Percentiles rank a stretch among this genome's conserved stretches.
phyloP scores from a whole-genome alignment of 1,140 invertebrate genomes.

The Scaptomyza graminum region DNA sequence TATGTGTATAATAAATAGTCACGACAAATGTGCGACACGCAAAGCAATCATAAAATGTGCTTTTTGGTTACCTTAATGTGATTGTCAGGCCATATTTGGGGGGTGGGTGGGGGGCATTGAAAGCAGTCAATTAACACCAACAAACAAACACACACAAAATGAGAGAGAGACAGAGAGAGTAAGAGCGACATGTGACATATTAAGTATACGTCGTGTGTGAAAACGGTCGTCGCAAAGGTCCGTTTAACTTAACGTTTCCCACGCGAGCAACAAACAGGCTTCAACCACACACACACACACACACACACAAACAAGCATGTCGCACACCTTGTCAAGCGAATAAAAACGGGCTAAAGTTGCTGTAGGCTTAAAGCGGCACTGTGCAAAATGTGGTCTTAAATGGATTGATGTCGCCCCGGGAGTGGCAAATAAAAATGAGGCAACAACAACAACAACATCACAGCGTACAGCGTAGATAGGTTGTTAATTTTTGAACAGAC shows the following conservation, averaged over 20 bases:
- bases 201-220: slow-evolving; percentile 44
- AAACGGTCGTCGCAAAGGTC: slow-evolving; percentile 67
- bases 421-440: slow-evolving; percentile 4
- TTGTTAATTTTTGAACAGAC: slow-evolving; percentile 38
- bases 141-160: slow-evolving; percentile 32
- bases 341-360: slow-evolving; percentile 5
- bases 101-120: slow-evolving; percentile 10
- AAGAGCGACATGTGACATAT: slow-evolving; percentile 15
- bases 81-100: slow-evolving; percentile 55
- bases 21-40: slow-evolving; percentile 43
- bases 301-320: slow-evolving; percentile 4
- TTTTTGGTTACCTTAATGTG: slow-evolving; percentile 76
- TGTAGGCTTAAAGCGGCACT: slow-evolving; percentile 9
- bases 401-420: slow-evolving; percentile 40
- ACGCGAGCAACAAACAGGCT: slow-evolving; percentile 39
- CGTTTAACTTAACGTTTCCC: slow-evolving; percentile 70
- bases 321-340: slow-evolving; percentile 20
- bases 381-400: slow-evolving; percentile 29
- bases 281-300: slow-evolving; percentile 15
- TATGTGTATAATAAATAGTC: slow-evolving; percentile 32
- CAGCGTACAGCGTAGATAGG: slow-evolving; percentile 14
- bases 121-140: slow-evolving; percentile 68
- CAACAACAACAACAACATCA: background rate
- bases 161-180: background rate
- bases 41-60: slow-evolving; percentile 75